Evolutionary conservation across 2,888 invertebrate species (phyloP), one percentile per base, ranked within the genome.

Genomic region (Campoplex capitator): DNA sequence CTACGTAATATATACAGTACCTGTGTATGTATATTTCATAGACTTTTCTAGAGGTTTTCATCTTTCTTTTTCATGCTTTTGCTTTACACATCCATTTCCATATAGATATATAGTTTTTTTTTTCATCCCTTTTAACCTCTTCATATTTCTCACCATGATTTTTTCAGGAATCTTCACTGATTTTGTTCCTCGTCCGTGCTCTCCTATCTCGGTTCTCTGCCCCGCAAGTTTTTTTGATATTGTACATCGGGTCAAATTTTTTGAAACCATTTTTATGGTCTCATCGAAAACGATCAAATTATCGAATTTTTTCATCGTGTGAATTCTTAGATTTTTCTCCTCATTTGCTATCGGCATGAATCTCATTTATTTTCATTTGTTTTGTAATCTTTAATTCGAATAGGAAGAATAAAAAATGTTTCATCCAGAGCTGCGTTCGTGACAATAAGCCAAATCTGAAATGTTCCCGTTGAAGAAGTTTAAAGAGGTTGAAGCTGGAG

Each of bases 1-100:
- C n/a, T 16, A 23, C 35, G 56, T 38, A 32, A 13, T 79, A 79
- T 75, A 85, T 86, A 70, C 62, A 18, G 54, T 68, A 38, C 51
- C 56, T 3, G 42, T 32, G 70, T 65, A 83, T 86, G 83, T 86
- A 86, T 86, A 86, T 86, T 86, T 86, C 86, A 86, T 86, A 73
- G 80, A 84, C 76, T 86, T 84, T 86, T 77, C 73, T 67, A 80
- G 51, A 80, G 76, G 58, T 86, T 73, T 80, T 51, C 58, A 73
- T 83, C 71, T 71, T 62, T 54, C 28, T 74, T 38, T 18, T 38
- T 48, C 42, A 32, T 28, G 51, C 42, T 38, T 32, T 65, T 28
- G 8, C 9, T 28, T 67, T 51, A 68, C 51, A n/a, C n/a, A 13
- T 45, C 38, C 54, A n/a, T 81, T 48, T 35, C 35, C 75, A 35